Evolutionary conservation across 2,797 vertebrate genomes (phyloP), one percentile per base, ranked within the genome.

Genomic region (Cyclopterus lumpus): DNA sequence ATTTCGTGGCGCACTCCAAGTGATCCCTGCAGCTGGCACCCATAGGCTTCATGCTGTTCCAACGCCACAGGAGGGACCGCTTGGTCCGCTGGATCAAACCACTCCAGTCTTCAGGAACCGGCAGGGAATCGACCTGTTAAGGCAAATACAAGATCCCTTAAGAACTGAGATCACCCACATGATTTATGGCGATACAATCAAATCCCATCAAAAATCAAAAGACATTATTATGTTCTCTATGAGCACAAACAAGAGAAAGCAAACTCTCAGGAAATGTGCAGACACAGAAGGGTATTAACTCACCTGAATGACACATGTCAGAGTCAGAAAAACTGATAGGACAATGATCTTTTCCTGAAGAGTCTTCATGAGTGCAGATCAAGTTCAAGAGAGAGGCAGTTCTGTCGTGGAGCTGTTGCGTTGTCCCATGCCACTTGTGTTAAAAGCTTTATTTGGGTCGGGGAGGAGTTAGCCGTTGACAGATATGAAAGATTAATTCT

Each of bases 21-120:
- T 94, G 79, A 3, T 94, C 92, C 70, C 93, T 91, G 74, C 95
- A 95, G 90, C 92, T 91, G 68, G 92, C 79, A 0, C 95, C 95
- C 4, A 95, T 86, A 0, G 95, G 93, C 72, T 95, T 95, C 80
- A 95, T 74, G 32, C 92, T 95, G 92, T 95, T 95, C 95, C 95
- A 96, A 10, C 95, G 92, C 95, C 95, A 96, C 59, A 96, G 76
- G 40, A 96, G 83, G 0, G 95, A 95, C 6, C 95, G 91, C 32
- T 93, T 95, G 60, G 94, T 94, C 6, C 95, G 83, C 65, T 83
- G 88, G 57, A 95, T 78, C 75, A 96, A 72, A 32, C 81, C 89
- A 0, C 32, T 67, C 93, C 91, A 93, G 40, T 89, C 75, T 0
- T 85, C 78, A 22, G 79, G 77, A 10, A 94, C 55, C 9, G 94